phyloP scores from a whole-genome alignment of 2,888 invertebrate genomes.

The Ommatoiulus sabulosus region DNA sequence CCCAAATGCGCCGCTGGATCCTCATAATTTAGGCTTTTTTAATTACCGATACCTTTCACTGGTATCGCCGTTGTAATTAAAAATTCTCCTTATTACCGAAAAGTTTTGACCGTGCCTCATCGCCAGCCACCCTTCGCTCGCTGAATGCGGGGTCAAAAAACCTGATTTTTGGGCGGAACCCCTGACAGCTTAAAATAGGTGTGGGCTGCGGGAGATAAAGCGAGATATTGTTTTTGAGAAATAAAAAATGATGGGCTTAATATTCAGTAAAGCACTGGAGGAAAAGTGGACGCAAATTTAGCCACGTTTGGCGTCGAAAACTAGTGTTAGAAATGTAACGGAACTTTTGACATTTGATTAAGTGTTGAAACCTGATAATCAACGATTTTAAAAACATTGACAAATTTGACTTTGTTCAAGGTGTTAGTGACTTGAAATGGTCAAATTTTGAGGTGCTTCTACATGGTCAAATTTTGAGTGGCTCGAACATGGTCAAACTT shows the following conservation, averaged over 20 bases:
- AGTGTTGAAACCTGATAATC: too few relatives aligned
- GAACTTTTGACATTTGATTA: too few relatives aligned
- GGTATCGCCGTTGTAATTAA: conserved; percentile 37
- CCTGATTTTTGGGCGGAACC: conserved; percentile 42
- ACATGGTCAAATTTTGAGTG: too few relatives aligned
- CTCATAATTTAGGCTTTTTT: conserved; percentile 41
- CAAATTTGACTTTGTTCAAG: too few relatives aligned
- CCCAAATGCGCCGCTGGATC: conserved; percentile 44
- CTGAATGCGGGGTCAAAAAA: conserved; percentile 5
- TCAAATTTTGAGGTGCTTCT: too few relatives aligned
- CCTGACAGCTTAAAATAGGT: conserved; percentile 34
- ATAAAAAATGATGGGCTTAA: not conserved
- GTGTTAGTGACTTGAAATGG: too few relatives aligned
- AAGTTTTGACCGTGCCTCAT: conserved; percentile 15
- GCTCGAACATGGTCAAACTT: too few relatives aligned
- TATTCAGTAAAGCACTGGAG: not conserved
- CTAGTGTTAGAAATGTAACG: too few relatives aligned
- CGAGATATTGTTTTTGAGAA: conserved; percentile 42
- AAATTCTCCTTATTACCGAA: conserved; percentile 42
- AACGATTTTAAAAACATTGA: too few relatives aligned
- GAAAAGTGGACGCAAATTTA: too few relatives aligned
- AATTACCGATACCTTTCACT: conserved; percentile 47
- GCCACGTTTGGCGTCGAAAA: too few relatives aligned
- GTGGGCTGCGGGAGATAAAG: not conserved
- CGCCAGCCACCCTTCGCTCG: conserved; percentile 17